Base-by-base conservation (phyloP, 2,113 vertebrate genomes). In the Phasianus colchicus region DNA sequence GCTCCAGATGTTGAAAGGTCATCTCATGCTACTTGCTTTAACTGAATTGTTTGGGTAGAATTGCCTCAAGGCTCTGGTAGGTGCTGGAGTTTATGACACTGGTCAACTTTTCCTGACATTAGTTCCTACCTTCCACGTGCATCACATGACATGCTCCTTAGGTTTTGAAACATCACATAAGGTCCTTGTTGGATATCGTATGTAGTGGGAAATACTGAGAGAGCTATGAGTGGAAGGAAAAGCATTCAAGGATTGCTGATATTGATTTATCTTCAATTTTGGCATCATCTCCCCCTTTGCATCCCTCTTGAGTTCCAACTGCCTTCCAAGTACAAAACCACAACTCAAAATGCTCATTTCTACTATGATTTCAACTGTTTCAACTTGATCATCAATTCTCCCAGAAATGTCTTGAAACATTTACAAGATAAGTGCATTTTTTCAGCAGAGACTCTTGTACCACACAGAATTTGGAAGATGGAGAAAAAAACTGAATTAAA, bases 1-100 rank as follows among this genome's bases (percentile, higher is more conserved):
- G 54, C 20, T 83, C 87, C 64, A 86, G 48, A 88, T 93, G 67
- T 57, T 92, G 52, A 79, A 80, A 95, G 76, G 43, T 77, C 83
- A 83, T 65, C 89, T 88, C 54, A 21, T 89, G 22, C 55, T 88
- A 60, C 36, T 86, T 65, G 48, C 48, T 61, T 80, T 61, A 90
- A 93, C 79, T 73, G 67, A 72, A 60, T 61, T 83, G 5, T 38
- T 83, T 38, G 36, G 29, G 29, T 45, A 87, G 73, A 79, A 60
- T 57, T 40, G 88, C 30, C 73, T 89, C 64, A 65, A 80, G 55
- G 40, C n/a, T 89, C 82, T 83, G 72, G 24, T 29, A 83, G 64
- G 18, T 32, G 82, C 75, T 57, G 34, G 29, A 34, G n/a, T 20
- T 29, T 27, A 7, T 15, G 22, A 58, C 19, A 65, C 19, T 21